Evolutionary conservation across 2,888 invertebrate genomes (phyloP), one percentile per base, ranked within the genome.

Genomic region (Aphodius sticticus): DNA sequence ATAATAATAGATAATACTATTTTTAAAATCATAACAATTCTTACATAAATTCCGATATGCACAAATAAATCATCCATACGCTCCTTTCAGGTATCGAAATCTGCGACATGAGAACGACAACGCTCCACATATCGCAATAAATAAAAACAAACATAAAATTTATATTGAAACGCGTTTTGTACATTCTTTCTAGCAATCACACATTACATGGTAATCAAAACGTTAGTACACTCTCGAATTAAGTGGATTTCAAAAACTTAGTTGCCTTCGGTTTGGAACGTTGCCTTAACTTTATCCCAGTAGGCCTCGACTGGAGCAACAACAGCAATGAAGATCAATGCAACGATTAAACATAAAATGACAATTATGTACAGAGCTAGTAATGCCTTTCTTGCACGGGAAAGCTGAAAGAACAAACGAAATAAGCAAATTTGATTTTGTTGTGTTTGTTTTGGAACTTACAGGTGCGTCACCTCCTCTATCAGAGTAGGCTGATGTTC

Each of bases 391-490:
- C 97, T 92, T 89, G 96, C 93, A 77, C 92, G 92, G 2, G 94
- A 92, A 87, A 94, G 95, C 97, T 97, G 92, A 77, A 90, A 92
- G 85, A 86, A 81, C 88, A 87, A 86, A 75, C 1, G 1, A 26
- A 26, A 26, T 26, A 26, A 26, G 26, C 26, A 1, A 26, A 26
- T 26, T 26, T 26, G 26, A 26, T 26, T 53, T 53, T 5, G 53
- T 53, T 53, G 53, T 2, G 7, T 53, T 53, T 1, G 4, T 9
- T 53, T 53, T 80, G 77, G 79, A 78, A 90, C 91, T 91, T 90
- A 96, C 96, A 85, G 96, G 95, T 70, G 96, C 94, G 88, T 96
- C 96, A 82, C 93, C 92, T 87, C 92, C 93, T 82, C 94, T 90
- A 87, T 96, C 95, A 82, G 93, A 91, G 84, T 94, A 93, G 83